Conservation (phyloP, 37 sponge, comb jelly and placozoan genomes). For the Eunapius fragilis region DNA sequence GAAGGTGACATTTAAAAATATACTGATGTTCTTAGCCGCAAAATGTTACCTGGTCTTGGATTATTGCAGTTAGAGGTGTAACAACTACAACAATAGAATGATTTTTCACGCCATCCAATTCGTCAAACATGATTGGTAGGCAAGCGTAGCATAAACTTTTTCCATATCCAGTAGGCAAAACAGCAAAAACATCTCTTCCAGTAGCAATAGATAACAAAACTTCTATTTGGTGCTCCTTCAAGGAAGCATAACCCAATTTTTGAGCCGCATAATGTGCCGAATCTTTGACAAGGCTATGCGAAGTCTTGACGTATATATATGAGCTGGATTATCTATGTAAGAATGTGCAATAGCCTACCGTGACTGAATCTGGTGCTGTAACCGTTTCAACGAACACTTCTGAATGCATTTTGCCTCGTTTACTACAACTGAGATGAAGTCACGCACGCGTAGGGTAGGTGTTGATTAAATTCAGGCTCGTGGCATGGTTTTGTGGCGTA, state of each 20-base stretch:
- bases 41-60: slow-evolving; percentile 14
- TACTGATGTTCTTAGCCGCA: neutral
- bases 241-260: neutral
- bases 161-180: neutral
- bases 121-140: neutral
- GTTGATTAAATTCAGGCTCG: too few relatives aligned
- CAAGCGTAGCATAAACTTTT: slow-evolving; percentile 7
- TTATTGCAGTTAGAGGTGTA: slow-evolving; percentile 10
- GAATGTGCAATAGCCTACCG: too few relatives aligned
- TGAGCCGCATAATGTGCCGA: neutral
- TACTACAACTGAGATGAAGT: too few relatives aligned
- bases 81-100: slow-evolving; percentile 19
- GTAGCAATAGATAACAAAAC: neutral
- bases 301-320: too few relatives aligned
- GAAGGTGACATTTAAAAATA: neutral
- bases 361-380: too few relatives aligned
- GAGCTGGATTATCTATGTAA: too few relatives aligned
- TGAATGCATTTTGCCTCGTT: neutral
- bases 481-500: too few relatives aligned
- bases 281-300: too few relatives aligned
- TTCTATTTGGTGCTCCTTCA: neutral
- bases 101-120: neutral
- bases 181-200: neutral
- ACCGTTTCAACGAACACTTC: neutral
- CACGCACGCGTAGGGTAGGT: too few relatives aligned